phyloP scores from a whole-genome alignment of 1,140 invertebrate species.

The Nasonia longicornis region DNA sequence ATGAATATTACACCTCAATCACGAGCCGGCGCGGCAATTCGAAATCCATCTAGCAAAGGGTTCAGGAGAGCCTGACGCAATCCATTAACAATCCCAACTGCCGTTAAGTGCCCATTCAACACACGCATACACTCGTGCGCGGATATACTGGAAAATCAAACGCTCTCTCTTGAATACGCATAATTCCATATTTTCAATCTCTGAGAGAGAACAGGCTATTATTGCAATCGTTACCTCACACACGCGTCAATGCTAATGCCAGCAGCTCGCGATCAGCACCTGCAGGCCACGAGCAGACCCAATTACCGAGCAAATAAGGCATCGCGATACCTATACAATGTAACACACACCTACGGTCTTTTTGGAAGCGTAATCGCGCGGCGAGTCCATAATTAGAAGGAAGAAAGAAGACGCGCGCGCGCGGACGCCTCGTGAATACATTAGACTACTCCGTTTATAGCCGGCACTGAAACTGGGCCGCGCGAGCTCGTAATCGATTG shows the following conservation, averaged over 20 bases:
- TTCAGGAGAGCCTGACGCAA: not conserved
- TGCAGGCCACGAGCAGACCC: not conserved
- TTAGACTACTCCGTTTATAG: not conserved
- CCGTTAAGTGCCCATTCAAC: not conserved
- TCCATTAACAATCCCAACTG: not conserved
- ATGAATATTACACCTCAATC: not conserved
- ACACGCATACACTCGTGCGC: not conserved
- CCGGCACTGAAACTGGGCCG: not conserved
- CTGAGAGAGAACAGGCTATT: not conserved
- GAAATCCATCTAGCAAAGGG: not conserved
- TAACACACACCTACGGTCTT: not conserved
- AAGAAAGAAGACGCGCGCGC: not conserved
- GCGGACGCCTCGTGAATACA: constrained; percentile 1
- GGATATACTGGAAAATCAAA: not conserved
- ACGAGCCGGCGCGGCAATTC: not conserved
- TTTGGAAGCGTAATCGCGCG: not conserved
- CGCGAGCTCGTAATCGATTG: constrained; percentile 1
- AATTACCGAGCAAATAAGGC: not conserved
- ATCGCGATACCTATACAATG: not conserved
- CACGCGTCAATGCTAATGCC: constrained; percentile 6
- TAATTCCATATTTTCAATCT: not conserved
- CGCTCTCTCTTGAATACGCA: not conserved
- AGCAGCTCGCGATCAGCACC: too few species aligned
- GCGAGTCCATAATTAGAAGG: constrained; percentile 18
- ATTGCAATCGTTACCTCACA: constrained; percentile 29